phyloP scores from a whole-genome alignment of 2,113 vertebrate species.

The Pomatostomus ruficeps region DNA sequence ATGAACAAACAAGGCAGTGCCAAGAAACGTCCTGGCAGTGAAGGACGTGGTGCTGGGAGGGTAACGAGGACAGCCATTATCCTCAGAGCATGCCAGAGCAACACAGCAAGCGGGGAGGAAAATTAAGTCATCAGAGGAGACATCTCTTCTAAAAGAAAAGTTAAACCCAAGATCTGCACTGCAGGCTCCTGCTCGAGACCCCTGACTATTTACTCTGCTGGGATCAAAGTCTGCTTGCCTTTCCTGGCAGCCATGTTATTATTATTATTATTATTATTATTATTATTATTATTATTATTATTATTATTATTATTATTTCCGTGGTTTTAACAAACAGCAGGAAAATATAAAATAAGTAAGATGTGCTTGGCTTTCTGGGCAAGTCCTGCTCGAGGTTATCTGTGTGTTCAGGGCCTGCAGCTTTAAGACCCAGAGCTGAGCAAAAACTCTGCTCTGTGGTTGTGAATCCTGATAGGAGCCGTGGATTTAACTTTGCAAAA shows the following conservation, averaged over 20 bases:
- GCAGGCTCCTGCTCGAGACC: background rate
- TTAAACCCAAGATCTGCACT: background rate
- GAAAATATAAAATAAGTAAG: background rate
- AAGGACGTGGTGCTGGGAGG: conserved; percentile 36
- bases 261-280: background rate
- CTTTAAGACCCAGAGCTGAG: background rate
- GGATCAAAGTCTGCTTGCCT: background rate
- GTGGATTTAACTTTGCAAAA: background rate
- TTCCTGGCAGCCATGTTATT: background rate
- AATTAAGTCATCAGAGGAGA: conserved; percentile 41
- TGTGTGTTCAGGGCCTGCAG: background rate
- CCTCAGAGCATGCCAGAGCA: conserved; percentile 25
- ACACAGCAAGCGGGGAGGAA: conserved; percentile 4
- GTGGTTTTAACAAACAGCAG: background rate
- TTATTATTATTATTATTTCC: background rate
- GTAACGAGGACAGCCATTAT: conserved; percentile 40
- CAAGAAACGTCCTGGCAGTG: conserved; percentile 47
- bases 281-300: background rate
- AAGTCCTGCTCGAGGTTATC: background rate
- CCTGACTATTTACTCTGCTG: background rate
- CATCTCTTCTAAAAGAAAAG: conserved; percentile 16
- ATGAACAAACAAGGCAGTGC: conserved; percentile 50
- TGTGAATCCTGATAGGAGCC: background rate
- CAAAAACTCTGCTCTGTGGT: background rate
- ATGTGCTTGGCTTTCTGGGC: background rate